These are phyloP conservation scores for Neocrepidodera transversa DNA, from an alignment of 2,888 invertebrate species.

Conservation along the genomic window DNA sequence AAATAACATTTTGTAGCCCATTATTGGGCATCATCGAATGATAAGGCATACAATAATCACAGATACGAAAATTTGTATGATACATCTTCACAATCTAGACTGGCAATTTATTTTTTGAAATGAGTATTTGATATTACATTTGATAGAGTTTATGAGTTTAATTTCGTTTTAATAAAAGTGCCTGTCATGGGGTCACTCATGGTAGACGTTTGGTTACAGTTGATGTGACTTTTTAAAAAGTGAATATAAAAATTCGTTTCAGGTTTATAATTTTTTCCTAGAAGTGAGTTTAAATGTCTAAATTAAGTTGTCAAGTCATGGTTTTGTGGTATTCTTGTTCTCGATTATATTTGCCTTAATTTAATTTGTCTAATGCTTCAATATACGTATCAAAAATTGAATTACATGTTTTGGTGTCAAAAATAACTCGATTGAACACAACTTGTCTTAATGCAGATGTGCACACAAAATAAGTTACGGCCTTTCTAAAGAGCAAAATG, in stretches of 20 bases:
- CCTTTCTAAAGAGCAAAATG: too few species aligned
- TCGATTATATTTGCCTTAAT: too few species aligned
- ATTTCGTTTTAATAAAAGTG: conserved; percentile 5
- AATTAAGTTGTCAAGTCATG: neutral
- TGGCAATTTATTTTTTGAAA: neutral
- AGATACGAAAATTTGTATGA: conserved; percentile 35
- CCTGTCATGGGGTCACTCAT: neutral
- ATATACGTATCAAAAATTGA: too few species aligned
- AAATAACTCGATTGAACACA: too few species aligned
- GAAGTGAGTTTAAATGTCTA: neutral
- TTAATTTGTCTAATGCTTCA: too few species aligned
- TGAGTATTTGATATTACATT: neutral
- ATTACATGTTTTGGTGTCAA: too few species aligned
- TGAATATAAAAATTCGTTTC: neutral
- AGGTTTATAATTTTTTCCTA: conserved; percentile 2
- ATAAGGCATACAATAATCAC: conserved; percentile 40
- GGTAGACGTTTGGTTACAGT: neutral
- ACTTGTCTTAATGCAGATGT: too few species aligned
- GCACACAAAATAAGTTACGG: too few species aligned
- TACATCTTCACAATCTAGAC: conserved; percentile 8
- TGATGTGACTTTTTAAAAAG: neutral
- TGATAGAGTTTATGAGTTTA: neutral
- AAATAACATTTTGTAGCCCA: conserved; percentile 40
- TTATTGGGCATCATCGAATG: conserved; percentile 39
- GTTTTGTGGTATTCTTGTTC: too few species aligned